phyloP scores from a whole-genome alignment of 2,888 invertebrate genomes.

The Tanypteryx hageni region DNA sequence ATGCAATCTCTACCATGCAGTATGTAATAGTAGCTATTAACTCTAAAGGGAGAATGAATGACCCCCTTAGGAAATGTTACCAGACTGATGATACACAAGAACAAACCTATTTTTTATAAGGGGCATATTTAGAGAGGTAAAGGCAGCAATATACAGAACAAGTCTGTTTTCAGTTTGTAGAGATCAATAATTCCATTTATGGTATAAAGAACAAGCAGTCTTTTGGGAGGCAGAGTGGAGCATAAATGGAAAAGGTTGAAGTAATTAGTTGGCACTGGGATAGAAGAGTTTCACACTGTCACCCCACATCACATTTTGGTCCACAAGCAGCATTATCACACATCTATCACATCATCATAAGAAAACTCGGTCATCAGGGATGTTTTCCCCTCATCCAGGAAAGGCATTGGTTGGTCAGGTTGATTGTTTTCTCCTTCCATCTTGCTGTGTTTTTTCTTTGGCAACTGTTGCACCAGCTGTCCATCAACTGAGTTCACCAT shows the following conservation, averaged over 20 bases:
- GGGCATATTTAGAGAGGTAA: slow-evolving; percentile 42
- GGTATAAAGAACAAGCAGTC: slow-evolving; percentile 36
- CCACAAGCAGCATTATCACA: slow-evolving; percentile 63
- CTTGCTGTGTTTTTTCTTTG: slow-evolving; percentile 52
- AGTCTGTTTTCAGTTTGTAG: slow-evolving; percentile 26
- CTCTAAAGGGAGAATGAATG: slow-evolving; percentile 1
- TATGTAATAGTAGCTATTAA: slow-evolving; percentile 42
- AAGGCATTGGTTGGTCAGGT: slow-evolving; percentile 23
- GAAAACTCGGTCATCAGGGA: slow-evolving; percentile 53
- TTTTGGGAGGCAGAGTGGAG: slow-evolving; percentile 16
- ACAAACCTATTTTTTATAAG: slow-evolving; percentile 32
- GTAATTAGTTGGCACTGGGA: slow-evolving; percentile 51
- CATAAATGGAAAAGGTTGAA: background rate
- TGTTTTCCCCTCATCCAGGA: background rate
- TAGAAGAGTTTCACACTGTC: slow-evolving; percentile 41
- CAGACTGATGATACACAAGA: slow-evolving; percentile 40
- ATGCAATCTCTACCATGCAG: slow-evolving; percentile 47
- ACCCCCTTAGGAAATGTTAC: slow-evolving; percentile 45
- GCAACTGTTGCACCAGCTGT: slow-evolving; percentile 10
- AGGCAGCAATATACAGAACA: slow-evolving; percentile 56
- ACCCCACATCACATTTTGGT: slow-evolving; percentile 48
- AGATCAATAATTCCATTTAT: slow-evolving; percentile 36
- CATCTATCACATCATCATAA: slow-evolving; percentile 62
- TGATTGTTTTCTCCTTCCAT: slow-evolving; percentile 11
- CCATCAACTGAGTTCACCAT: slow-evolving; percentile 45